These are phyloP conservation scores for Anastrepha ludens DNA, from an alignment of 1,140 invertebrate species.

Conservation along the genomic window DNA sequence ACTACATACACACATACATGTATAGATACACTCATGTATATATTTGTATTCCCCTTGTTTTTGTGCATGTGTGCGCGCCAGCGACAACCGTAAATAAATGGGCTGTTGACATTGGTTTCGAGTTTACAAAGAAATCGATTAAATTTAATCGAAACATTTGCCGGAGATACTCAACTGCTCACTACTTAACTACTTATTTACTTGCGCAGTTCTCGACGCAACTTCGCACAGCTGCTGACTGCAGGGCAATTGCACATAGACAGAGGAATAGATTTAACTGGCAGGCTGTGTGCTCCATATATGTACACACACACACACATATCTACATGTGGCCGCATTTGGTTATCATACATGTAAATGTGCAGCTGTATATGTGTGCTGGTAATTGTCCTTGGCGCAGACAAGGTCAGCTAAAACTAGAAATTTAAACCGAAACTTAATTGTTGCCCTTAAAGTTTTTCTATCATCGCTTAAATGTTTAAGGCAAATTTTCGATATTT, in stretches of 20 bases:
- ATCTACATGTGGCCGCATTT: no score
- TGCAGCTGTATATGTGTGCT: background rate
- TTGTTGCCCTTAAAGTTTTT: constrained; percentile 19
- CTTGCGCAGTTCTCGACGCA: background rate
- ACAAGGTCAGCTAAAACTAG: constrained; percentile 39
- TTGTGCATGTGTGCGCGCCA: background rate
- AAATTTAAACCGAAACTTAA: constrained; percentile 21
- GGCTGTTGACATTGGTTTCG: constrained; percentile 58
- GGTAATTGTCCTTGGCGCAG: constrained; percentile 38
- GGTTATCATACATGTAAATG: background rate
- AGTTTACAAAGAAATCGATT: constrained; percentile 58
- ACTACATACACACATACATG: background rate
- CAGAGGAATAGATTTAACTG: constrained; percentile 10
- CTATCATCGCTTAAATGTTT: background rate
- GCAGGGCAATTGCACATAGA: background rate
- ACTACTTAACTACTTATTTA: constrained; percentile 26
- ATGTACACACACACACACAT: background rate
- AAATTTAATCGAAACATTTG: constrained; percentile 58
- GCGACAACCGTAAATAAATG: constrained; percentile 42
- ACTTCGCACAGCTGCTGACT: constrained; percentile 4
- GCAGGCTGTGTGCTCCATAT: constrained; percentile 32
- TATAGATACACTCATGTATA: background rate
- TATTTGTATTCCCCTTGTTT: background rate
- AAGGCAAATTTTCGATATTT: background rate
- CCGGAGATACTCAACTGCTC: constrained; percentile 49